phyloP scores from a whole-genome alignment of 2,888 invertebrate species.

The Chalcosyrphus nemorum region DNA sequence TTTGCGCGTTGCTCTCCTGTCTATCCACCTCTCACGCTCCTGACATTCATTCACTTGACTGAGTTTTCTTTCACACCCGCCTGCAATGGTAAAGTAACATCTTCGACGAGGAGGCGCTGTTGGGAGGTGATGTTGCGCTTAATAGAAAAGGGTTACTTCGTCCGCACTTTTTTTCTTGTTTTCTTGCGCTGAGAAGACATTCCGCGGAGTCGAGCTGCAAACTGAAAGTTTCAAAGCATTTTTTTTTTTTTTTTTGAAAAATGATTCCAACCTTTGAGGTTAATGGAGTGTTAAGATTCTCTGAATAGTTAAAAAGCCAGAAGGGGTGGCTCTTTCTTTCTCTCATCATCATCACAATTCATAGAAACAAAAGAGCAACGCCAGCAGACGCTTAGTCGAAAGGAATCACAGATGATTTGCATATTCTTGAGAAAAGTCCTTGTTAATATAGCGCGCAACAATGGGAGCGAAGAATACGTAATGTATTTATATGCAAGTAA shows the following conservation, averaged over 20 bases:
- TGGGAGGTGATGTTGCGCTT: not conserved
- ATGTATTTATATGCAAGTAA: slow-evolving; percentile 7
- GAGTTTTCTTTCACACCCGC: slow-evolving; percentile 47
- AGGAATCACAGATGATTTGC: slow-evolving; percentile 41
- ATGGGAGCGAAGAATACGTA: slow-evolving; percentile 27
- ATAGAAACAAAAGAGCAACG: slow-evolving; percentile 33
- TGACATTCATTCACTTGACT: slow-evolving; percentile 63
- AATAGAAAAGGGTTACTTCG: slow-evolving; percentile 61
- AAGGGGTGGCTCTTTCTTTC: not conserved
- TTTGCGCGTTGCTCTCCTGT: slow-evolving; percentile 43
- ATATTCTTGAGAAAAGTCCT: slow-evolving; percentile 28
- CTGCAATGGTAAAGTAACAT: not conserved
- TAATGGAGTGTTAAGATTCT: slow-evolving; percentile 70
- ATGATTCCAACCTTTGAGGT: slow-evolving; percentile 68
- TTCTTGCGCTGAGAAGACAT: slow-evolving; percentile 1
- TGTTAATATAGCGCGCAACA: slow-evolving; percentile 22
- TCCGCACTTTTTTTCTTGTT: slow-evolving; percentile 14
- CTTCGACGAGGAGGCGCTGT: not conserved
- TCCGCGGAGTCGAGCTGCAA: slow-evolving; percentile 31
- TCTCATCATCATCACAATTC: not conserved
- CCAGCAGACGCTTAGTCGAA: not conserved
- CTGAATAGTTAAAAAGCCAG: slow-evolving; percentile 62
- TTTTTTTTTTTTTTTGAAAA: slow-evolving; percentile 42
- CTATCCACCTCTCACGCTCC: not conserved
- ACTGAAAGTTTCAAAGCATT: slow-evolving; percentile 38